These are phyloP conservation scores for Amphipoea oculea DNA, from an alignment of 2,888 invertebrate genomes.

Conservation along the genomic window DNA sequence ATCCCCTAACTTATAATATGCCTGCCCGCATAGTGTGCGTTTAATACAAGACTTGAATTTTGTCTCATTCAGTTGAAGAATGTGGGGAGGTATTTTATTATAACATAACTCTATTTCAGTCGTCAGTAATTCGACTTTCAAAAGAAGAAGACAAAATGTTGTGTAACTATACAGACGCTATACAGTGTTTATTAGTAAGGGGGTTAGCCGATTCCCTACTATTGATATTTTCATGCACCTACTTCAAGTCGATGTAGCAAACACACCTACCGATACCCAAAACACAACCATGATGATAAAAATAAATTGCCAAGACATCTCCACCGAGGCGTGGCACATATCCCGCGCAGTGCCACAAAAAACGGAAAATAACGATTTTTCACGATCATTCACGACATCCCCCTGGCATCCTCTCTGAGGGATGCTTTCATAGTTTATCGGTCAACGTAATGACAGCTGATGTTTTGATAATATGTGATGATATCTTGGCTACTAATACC, in stretches of 20 bases:
- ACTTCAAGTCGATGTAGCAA: neutral
- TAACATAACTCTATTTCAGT: no score
- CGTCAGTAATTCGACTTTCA: no score
- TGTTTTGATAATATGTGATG: slow-evolving; percentile 42
- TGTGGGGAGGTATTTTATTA: no score
- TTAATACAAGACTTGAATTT: no score
- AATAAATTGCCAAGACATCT: slow-evolving; percentile 70
- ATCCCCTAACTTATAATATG: no score
- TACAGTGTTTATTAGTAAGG: no score
- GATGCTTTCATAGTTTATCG: slow-evolving; percentile 53
- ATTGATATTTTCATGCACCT: no score
- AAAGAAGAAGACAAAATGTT: no score
- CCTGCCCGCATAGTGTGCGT: no score
- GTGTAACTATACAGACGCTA: no score
- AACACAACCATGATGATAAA: slow-evolving; percentile 60
- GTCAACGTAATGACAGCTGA: slow-evolving; percentile 40
- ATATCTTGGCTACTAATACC: neutral
- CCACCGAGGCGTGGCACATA: slow-evolving; percentile 66
- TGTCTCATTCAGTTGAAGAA: no score
- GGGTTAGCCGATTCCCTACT: neutral
- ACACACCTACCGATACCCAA: slow-evolving; percentile 6
- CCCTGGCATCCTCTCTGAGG: slow-evolving; percentile 49
- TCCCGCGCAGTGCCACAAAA: slow-evolving; percentile 59
- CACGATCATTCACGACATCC: slow-evolving; percentile 68
- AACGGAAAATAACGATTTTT: slow-evolving; percentile 73